Conservation (phyloP, 2,888 invertebrate species). For the Chymomyza amoena region DNA sequence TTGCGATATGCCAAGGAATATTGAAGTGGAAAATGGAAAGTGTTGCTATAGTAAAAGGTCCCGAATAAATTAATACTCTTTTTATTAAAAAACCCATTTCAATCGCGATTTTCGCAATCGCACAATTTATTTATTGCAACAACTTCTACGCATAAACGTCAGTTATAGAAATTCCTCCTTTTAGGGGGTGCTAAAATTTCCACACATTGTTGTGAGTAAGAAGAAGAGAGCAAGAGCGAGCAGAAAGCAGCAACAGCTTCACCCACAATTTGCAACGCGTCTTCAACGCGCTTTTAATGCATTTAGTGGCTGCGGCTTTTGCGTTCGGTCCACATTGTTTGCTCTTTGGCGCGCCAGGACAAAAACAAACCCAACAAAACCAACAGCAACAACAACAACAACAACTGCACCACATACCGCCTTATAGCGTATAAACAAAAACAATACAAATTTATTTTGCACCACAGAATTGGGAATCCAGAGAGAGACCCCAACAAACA, state of each 20-base stretch:
- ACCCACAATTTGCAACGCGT: constrained; percentile 21
- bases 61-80: too few species aligned
- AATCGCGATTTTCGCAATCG: background rate
- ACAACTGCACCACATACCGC: background rate
- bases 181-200: too few species aligned
- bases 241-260: background rate
- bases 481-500: background rate
- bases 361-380: constrained; percentile 21
- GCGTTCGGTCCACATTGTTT: constrained; percentile 60
- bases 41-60: too few species aligned
- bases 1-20: too few species aligned
- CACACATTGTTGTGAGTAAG: too few species aligned
- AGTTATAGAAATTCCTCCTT: too few species aligned
- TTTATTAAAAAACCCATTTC: too few species aligned
- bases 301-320: constrained; percentile 72
- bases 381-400: background rate
- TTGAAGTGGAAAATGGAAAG: too few species aligned
- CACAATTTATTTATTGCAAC: too few species aligned
- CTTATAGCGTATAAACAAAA: constrained; percentile 31
- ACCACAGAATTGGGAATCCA: constrained; percentile 13
- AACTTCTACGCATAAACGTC: too few species aligned
- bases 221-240: background rate
- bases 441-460: constrained; percentile 67
- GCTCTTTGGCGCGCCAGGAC: constrained; percentile 65
- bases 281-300: constrained; percentile 59